phyloP scores from a whole-genome alignment of 2,797 vertebrate species.

The Dryobates pubescens region DNA sequence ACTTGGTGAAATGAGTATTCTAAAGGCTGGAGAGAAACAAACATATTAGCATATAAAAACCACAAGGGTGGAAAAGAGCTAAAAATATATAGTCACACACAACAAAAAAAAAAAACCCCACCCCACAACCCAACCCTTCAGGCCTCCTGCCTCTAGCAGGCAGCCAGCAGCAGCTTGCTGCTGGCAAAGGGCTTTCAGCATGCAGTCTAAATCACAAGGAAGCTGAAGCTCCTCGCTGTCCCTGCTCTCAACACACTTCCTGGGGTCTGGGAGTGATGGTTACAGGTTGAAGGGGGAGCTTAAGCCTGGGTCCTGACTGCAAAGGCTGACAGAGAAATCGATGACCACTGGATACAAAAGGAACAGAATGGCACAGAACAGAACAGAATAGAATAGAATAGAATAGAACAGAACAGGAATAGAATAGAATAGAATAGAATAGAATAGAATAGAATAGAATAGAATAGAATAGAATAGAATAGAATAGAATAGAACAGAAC shows the following conservation, averaged over 20 bases:
- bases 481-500: no score
- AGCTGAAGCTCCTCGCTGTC: background rate
- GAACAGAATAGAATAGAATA: no score
- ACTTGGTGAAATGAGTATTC: slow-evolving; percentile 29
- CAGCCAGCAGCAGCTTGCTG: background rate
- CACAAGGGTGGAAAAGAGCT: slow-evolving; percentile 3
- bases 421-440: no score
- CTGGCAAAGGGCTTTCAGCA: background rate
- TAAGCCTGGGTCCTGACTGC: no score
- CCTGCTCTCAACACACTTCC: background rate
- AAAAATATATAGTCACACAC: background rate
- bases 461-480: no score
- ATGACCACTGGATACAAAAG: no score
- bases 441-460: no score
- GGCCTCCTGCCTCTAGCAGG: background rate
- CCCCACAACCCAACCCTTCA: background rate
- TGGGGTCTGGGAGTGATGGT: background rate
- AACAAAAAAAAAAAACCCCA: no score
- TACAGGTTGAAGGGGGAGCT: no score
- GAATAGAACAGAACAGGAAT: no score
- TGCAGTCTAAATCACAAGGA: background rate
- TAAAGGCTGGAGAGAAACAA: slow-evolving; percentile 27
- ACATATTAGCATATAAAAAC: slow-evolving; percentile 60
- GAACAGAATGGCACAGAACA: no score
- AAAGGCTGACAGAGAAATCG: no score